phyloP scores from a whole-genome alignment of 2,113 vertebrate species.

The Mesocricetus auratus region DNA sequence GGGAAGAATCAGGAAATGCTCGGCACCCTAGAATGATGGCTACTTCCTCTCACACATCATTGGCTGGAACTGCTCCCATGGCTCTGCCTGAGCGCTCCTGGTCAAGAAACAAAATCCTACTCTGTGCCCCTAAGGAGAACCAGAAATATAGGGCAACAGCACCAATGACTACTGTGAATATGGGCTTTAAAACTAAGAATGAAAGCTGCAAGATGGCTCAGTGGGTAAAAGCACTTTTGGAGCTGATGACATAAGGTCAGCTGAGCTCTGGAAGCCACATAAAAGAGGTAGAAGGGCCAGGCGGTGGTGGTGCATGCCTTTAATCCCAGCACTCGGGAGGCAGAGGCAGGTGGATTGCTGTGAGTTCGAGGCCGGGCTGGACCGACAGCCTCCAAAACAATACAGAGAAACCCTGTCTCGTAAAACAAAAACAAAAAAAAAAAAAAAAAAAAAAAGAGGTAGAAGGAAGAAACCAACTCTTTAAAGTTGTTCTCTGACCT shows the following conservation, averaged over 20 bases:
- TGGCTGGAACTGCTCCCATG: not conserved
- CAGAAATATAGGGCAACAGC: not conserved
- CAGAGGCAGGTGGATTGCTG: too few species aligned
- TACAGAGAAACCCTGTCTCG: too few species aligned
- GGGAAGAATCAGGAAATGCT: not conserved
- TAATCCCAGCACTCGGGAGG: too few species aligned
- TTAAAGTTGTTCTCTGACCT: not conserved
- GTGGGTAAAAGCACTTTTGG: not conserved
- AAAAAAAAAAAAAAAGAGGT: too few species aligned
- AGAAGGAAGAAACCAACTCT: not conserved
- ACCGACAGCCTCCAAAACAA: too few species aligned
- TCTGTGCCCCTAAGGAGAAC: not conserved
- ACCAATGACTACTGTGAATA: not conserved
- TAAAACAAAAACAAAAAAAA: too few species aligned
- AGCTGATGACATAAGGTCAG: not conserved
- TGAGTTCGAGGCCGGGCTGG: too few species aligned
- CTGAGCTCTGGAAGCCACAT: not conserved
- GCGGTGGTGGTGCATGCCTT: too few species aligned
- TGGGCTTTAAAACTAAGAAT: not conserved
- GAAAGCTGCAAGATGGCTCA: not conserved
- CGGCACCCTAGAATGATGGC: not conserved
- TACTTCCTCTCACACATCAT: not conserved
- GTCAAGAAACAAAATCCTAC: constrained; percentile 38
- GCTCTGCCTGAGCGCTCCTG: not conserved
- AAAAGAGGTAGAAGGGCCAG: not conserved